phyloP scores from a whole-genome alignment of 2,113 vertebrate species.

The Lophius piscatorius region DNA sequence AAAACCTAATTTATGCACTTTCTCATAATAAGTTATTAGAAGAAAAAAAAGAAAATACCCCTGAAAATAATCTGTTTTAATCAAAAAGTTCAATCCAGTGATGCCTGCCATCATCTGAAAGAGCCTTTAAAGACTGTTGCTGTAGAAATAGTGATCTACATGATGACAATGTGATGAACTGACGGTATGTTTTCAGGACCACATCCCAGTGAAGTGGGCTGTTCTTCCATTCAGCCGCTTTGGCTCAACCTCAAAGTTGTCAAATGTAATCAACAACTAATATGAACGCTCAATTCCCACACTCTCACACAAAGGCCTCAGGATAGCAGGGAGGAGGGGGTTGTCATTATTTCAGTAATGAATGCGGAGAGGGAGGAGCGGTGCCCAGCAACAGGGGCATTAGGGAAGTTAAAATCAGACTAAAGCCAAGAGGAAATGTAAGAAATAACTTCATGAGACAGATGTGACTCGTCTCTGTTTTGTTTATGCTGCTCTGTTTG shows the following conservation, averaged over 20 bases:
- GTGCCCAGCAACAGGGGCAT: constrained; percentile 13
- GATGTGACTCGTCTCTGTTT: background rate
- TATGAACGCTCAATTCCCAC: constrained; percentile 43
- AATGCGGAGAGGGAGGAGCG: constrained; percentile 28
- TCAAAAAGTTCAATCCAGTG: no score
- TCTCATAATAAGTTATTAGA: no score
- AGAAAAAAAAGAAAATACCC: no score
- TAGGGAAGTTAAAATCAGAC: background rate
- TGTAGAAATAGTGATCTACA: constrained; percentile 1
- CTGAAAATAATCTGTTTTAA: no score
- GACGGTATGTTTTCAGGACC: constrained; percentile 23
- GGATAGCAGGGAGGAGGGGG: constrained; percentile 11
- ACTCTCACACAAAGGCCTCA: constrained; percentile 50
- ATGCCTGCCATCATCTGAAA: background rate
- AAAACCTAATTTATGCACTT: no score
- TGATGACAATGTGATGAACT: constrained; percentile 15
- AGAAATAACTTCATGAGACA: background rate
- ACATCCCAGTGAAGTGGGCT: constrained; percentile 36
- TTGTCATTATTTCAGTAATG: constrained; percentile 67
- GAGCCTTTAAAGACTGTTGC: background rate
- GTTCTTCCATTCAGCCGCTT: constrained; percentile 60
- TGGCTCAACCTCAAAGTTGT: constrained; percentile 70
- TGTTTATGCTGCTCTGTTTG: background rate
- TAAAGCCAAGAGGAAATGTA: background rate
- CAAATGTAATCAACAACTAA: constrained; percentile 77